Evolutionary conservation across 2,888 invertebrate species (phyloP).

Genomic region (Sesia bembeciformis): DNA sequence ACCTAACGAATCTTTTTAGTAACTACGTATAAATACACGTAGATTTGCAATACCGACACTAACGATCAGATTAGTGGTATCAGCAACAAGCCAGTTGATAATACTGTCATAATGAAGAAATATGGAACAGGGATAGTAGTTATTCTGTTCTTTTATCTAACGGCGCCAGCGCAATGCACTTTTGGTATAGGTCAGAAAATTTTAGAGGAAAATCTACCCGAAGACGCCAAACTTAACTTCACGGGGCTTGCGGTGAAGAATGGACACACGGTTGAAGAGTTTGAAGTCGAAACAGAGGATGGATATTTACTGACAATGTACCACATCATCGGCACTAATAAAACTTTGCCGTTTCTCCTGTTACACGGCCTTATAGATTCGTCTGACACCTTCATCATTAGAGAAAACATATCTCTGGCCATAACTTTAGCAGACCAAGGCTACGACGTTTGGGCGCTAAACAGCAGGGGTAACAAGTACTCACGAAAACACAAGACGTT

Average conservation of each 20-base stretch:
- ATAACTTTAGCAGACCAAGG: conserved; percentile 63
- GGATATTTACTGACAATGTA: conserved; percentile 26
- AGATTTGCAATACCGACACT: too few relatives aligned
- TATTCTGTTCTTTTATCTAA: too few relatives aligned
- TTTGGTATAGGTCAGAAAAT: too few relatives aligned
- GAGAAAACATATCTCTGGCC: conserved; percentile 35
- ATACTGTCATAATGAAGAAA: too few relatives aligned
- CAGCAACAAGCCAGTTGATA: too few relatives aligned
- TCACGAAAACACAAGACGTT: conserved; percentile 62
- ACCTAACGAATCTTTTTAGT: too few relatives aligned
- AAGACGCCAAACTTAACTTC: neutral
- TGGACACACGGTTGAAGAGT: neutral
- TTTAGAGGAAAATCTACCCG: neutral
- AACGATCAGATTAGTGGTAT: too few relatives aligned
- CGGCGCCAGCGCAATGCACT: too few relatives aligned
- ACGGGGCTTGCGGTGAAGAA: neutral
- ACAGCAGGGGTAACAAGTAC: conserved; percentile 77
- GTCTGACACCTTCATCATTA: conserved; percentile 40
- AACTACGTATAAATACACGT: too few relatives aligned
- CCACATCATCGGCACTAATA: conserved; percentile 35
- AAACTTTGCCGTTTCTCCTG: conserved; percentile 38
- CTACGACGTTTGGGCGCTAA: conserved; percentile 63
- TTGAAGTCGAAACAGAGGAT: conserved; percentile 21
- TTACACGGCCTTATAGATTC: conserved; percentile 44
- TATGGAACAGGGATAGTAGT: too few relatives aligned